Base-by-base conservation (phyloP, 2,888 invertebrate species). In the Emmelina monodactyla region DNA sequence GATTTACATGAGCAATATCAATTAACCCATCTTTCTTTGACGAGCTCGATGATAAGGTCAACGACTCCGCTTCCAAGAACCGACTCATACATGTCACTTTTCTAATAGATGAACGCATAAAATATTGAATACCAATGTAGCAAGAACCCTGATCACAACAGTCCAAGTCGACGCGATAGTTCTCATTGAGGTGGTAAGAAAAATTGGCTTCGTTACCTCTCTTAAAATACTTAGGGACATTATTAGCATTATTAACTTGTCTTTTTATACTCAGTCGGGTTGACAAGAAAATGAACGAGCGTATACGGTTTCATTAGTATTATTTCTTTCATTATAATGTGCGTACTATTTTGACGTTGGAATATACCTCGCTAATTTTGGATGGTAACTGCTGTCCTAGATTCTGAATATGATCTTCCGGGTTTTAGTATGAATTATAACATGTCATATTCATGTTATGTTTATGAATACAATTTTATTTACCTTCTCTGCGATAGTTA, bases 151-250 rank as follows among this genome's bases (percentile, higher is more conserved):
- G 11, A n/a, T 25, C 11, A 25, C 3, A 25, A 10, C 3, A 9
- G n/a, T 25, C 25, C 3, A 3, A 25, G 9, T 3, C 25, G n/a
- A 3, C n/a, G 25, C 9, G 25, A 25, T 32, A 9, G 32, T 10
- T 32, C 32, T 31, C 6, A n/a, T n/a, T 25, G n/a, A 11, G 6
- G 25, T 51, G 55, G 61, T 36, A 39, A 15, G 15, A 30, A 45
- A 51, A 52, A 53, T 58, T 53, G 55, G 59, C 61, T 43, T 57
- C 53, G 51, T 46, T 39, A 40, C 43, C 12, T 40, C 43, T 47
- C 51, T 53, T 38, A 47, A 61, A 62, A 61, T 63, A 62, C 51
- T 53, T 44, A 46, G 49, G 41, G 51, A 50, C 51, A 48, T 52
- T 59, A 60, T 54, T 58, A 58, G 54, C 48, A 50, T 50, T 58